Evolutionary conservation across 2,888 invertebrate species (phyloP).

Genomic region (Deilephila porcellus): DNA sequence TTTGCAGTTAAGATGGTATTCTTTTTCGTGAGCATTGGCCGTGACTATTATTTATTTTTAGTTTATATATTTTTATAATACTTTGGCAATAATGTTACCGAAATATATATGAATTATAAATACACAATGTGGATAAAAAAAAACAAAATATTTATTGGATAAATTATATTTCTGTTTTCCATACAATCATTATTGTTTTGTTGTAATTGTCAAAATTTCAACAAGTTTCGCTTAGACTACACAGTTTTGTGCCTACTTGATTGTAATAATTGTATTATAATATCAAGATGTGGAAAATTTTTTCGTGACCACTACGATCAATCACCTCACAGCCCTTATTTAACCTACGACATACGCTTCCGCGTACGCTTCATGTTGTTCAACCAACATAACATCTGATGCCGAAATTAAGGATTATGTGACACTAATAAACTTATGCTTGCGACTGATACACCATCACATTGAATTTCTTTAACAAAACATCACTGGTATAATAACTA

Average conservation of each 20-base stretch:
- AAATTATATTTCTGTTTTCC: slow-evolving; percentile 81
- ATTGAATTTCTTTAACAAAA: slow-evolving; percentile 44
- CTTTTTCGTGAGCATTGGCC: too few relatives aligned
- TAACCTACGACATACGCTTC: slow-evolving; percentile 27
- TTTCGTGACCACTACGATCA: slow-evolving; percentile 30
- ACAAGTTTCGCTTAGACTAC: slow-evolving; percentile 70
- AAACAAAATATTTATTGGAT: slow-evolving; percentile 62
- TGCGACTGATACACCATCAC: slow-evolving; percentile 38
- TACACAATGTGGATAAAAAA: slow-evolving; percentile 33
- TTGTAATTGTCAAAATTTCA: slow-evolving; percentile 78
- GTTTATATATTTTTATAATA: too few relatives aligned
- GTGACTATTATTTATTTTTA: too few relatives aligned
- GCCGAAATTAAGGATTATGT: slow-evolving; percentile 32
- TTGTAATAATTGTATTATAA: slow-evolving; percentile 32
- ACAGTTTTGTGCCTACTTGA: slow-evolving; percentile 74
- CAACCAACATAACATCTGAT: slow-evolving; percentile 37
- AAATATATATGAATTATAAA: too few relatives aligned
- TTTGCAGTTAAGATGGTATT: too few relatives aligned
- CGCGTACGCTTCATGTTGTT: slow-evolving; percentile 33
- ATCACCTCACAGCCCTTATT: slow-evolving; percentile 35
- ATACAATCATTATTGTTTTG: slow-evolving; percentile 75
- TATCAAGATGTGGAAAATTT: slow-evolving; percentile 35
- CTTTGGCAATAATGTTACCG: too few relatives aligned
- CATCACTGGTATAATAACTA: slow-evolving; percentile 61
- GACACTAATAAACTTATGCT: slow-evolving; percentile 36